These are phyloP conservation scores for Pristionchus pacificus DNA, from an alignment of 1,140 invertebrate species.

Conservation along the genomic window DNA sequence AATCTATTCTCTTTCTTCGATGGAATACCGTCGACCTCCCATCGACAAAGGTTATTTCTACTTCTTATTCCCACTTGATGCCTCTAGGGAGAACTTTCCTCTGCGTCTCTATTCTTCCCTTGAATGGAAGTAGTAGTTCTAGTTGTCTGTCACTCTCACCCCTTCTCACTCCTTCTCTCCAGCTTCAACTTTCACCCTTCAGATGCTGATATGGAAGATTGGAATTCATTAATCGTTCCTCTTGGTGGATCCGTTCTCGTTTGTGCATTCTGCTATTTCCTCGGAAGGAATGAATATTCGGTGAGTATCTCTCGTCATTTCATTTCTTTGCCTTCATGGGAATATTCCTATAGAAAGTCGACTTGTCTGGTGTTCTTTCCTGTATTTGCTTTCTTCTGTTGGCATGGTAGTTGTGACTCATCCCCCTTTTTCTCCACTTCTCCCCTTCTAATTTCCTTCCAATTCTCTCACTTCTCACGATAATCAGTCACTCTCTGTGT, in stretches of 20 bases:
- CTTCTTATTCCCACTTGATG: too few species aligned
- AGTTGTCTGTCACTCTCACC: not conserved
- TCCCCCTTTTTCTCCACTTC: not conserved
- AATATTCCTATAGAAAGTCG: too few species aligned
- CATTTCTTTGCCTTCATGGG: too few species aligned
- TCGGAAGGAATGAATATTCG: not conserved
- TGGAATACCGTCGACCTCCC: not conserved
- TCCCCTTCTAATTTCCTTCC: not conserved
- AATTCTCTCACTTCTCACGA: too few species aligned
- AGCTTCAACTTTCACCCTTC: not conserved
- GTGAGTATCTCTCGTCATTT: not conserved
- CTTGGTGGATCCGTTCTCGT: not conserved
- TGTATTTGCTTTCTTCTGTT: too few species aligned
- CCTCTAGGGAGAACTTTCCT: too few species aligned
- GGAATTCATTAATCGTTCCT: not conserved
- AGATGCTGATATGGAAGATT: not conserved
- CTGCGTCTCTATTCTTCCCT: not conserved
- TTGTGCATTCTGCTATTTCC: not conserved
- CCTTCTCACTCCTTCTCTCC: too few species aligned
- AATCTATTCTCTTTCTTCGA: too few species aligned
- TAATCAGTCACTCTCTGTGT: too few species aligned
- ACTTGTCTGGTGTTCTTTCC: too few species aligned
- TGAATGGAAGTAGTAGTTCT: not conserved
- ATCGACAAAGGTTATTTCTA: too few species aligned
- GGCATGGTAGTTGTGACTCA: too few species aligned